Evolutionary conservation across 1,140 invertebrate species (phyloP), one percentile per base, ranked within the genome.

Genomic region (Drosophila obscura): DNA sequence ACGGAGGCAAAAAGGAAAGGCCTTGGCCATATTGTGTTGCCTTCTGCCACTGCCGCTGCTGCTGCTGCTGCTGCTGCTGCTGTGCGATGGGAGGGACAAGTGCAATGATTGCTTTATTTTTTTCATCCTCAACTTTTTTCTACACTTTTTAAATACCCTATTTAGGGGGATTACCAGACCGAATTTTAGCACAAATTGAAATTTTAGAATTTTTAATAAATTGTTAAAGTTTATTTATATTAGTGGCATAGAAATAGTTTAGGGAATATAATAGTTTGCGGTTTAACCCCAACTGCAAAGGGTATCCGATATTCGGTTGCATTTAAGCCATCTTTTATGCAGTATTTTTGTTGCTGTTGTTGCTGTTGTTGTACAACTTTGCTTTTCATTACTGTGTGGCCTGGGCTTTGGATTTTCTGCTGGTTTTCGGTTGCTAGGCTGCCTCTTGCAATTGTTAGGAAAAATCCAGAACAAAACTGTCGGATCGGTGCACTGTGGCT

Each of bases 21-120:
- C 69, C 71, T 74, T 64, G 71, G 72, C 52, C 71, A 65, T 73
- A 64, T 61, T 64, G 58, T 57, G 53, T 46, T 65, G 65, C 28
- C 46, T 53, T 24, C 49, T 51, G 65, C 51, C 60, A 41, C 22
- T 50, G 60, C 41, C 43, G 35, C 28, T 39, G 50, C 26, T 51
- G 28, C 53, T 45, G 19, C 41, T 15, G 16, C 35, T 56, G 57
- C 49, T 35, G 62, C 67, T 64, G 62, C n/a, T n/a, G n/a, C n/a
- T 60, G 55, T 52, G 60, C 28, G 35, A 39, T 39, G 35, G 35
- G 35, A 39, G 77, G 62, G 67, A 77, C 81, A 84, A 84, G 80
- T 84, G 80, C 80, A 84, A 84, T 84, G 80, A 84, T 84, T 84
- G 80, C 80, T 84, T 80, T 80, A 73, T 80, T 76, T 77, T 52